These are phyloP conservation scores for Chiloscyllium punctatum DNA, from an alignment of 2,797 vertebrate species.

Conservation along the genomic window DNA sequence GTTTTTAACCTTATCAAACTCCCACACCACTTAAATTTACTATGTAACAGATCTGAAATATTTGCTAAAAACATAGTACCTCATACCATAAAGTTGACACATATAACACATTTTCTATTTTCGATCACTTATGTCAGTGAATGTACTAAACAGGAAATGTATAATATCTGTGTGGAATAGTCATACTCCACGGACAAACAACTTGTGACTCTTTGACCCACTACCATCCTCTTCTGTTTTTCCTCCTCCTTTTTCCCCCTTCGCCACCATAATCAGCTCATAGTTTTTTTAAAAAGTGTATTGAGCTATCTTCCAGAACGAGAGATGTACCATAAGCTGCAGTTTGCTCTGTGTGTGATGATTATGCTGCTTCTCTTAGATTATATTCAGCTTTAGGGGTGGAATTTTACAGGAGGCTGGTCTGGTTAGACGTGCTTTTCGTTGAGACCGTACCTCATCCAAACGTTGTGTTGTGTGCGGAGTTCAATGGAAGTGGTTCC, in stretches of 20 bases:
- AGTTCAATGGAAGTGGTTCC: background rate
- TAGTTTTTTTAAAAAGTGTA: background rate
- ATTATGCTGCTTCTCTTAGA: background rate
- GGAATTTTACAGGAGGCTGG: background rate
- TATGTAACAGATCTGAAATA: background rate
- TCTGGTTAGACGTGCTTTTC: background rate
- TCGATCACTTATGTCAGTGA: background rate
- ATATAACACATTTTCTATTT: slow-evolving; percentile 6
- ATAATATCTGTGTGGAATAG: background rate
- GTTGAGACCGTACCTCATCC: background rate
- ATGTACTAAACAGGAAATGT: background rate
- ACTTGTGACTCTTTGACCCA: background rate
- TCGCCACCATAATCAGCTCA: background rate
- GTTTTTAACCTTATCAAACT: background rate
- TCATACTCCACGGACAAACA: background rate
- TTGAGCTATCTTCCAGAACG: background rate
- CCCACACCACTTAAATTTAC: background rate
- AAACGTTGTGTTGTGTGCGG: background rate
- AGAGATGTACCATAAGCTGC: background rate
- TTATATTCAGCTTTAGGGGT: background rate
- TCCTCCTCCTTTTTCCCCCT: background rate
- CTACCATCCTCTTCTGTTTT: background rate
- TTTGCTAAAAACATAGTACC: background rate
- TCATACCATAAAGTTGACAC: background rate
- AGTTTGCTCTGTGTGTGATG: background rate